phyloP scores from a whole-genome alignment of 1,140 invertebrate genomes.

The Papilio dardanus region DNA sequence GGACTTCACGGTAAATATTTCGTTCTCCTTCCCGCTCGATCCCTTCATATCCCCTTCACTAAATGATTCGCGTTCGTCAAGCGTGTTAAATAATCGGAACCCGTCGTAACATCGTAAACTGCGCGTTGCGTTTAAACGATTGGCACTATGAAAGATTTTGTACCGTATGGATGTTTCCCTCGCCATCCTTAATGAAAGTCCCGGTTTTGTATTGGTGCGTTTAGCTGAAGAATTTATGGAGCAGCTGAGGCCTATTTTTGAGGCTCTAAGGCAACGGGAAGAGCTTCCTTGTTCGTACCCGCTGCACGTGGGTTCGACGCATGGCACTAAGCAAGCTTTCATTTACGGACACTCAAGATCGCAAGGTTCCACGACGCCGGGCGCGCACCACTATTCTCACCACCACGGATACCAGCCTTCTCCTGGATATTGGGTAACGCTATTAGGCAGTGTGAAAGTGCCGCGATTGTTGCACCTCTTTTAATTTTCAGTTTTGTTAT shows the following conservation, averaged over 20 bases:
- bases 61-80: constrained; percentile 67
- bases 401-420: constrained; percentile 78
- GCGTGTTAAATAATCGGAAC: constrained; percentile 70
- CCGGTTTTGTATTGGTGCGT: constrained; percentile 80
- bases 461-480: constrained; percentile 63
- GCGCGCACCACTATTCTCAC: constrained; percentile 75
- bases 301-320: constrained; percentile 88
- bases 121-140: constrained; percentile 70
- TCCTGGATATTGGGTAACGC: constrained; percentile 81
- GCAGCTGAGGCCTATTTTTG: constrained; percentile 96
- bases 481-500: constrained; percentile 59
- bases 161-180: constrained; percentile 57
- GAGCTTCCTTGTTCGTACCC: constrained; percentile 94
- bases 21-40: constrained; percentile 71
- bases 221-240: constrained; percentile 96
- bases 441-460: constrained; percentile 70
- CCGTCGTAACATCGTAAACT: constrained; percentile 54
- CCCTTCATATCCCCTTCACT: constrained; percentile 64
- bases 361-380: constrained; percentile 76
- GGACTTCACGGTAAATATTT: constrained; percentile 79
- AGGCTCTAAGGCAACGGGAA: constrained; percentile 93
- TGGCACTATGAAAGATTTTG: constrained; percentile 77
- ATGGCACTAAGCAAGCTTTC: constrained; percentile 83
- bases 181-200: constrained; percentile 71
- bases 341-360: constrained; percentile 82